Evolutionary conservation across 1,140 invertebrate species (phyloP), one percentile per base, ranked within the genome.

Genomic region (Scaptodrosophila lebanonensis): DNA sequence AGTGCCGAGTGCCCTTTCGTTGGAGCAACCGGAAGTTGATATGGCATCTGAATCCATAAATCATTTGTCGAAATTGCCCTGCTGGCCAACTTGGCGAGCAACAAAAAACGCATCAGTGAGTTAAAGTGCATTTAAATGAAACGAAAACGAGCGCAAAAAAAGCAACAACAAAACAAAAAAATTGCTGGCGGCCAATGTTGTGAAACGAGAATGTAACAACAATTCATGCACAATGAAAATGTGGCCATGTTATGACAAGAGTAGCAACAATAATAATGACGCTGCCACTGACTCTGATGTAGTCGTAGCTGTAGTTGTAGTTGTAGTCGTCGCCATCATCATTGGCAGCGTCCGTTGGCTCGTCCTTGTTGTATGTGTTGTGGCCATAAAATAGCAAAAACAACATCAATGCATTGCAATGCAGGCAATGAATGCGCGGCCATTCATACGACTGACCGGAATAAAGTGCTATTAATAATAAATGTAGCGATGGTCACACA

Each of bases 391-490:
- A 77, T 68, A 82, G 73, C 66, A n/a, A n/a, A n/a, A n/a, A n/a
- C n/a, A 82, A 82, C 75, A 69, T 82, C 73, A 82, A 73, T 73
- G 75, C 61, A 79, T 42, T 52, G 73, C 73, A 58, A 52, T 64
- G 49, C 8, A 40, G 17, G 12, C 40, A 64, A n/a, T n/a, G n/a
- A 47, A 58, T 16, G 45, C 51, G 32, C 54, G 11, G 22, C 44
- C 43, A 42, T 43, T 17, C 27, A 44, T 36, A 50, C 49, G 57
- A 58, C 65, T 50, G 73, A 40, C 73, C 73, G 75, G 75, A 82
- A 82, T 82, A 75, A 68, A 82, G 69, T 53, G 75, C 75, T 82
- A 82, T 82, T 82, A 82, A 82, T 82, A 82, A 82, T 82, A 82
- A 82, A 82, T 82, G 75, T 64, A 52, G 69, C 62, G 61, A 38